Conservation (phyloP, 2,888 invertebrate genomes). For the Drosophila crucigera region DNA sequence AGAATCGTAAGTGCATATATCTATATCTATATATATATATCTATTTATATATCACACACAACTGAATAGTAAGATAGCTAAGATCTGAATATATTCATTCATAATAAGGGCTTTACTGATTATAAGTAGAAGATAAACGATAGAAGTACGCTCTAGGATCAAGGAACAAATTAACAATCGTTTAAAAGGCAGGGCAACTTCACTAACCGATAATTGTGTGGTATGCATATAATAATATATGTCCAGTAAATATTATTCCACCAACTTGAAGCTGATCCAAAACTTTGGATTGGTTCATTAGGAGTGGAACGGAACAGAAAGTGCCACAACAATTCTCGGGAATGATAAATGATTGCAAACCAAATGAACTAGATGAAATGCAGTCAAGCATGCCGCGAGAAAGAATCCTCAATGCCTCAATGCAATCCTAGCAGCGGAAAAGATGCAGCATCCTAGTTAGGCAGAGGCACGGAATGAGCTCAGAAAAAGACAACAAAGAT, state of each 20-base stretch:
- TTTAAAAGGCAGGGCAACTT: no score
- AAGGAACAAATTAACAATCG: not conserved
- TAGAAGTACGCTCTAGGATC: not conserved
- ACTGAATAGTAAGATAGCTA: not conserved
- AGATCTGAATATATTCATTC: not conserved
- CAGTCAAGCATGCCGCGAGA: not conserved
- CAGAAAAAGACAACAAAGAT: no score
- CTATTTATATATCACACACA: not conserved
- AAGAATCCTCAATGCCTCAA: no score
- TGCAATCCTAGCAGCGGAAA: no score
- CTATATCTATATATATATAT: not conserved
- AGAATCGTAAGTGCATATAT: slow-evolving; percentile 87
- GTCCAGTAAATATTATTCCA: not conserved
- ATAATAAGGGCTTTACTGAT: not conserved
- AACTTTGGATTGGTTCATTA: not conserved
- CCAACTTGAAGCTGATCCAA: not conserved
- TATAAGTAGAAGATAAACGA: no score
- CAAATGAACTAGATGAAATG: not conserved
- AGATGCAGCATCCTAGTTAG: no score
- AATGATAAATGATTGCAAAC: not conserved
- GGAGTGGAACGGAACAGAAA: not conserved
- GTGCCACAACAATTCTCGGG: not conserved
- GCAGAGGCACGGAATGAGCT: no score
- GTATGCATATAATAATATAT: not conserved
- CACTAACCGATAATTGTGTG: not conserved